Evolutionary conservation across 2,797 vertebrate species (phyloP), one percentile per base, ranked within the genome.

Genomic region (Betta splendens): DNA sequence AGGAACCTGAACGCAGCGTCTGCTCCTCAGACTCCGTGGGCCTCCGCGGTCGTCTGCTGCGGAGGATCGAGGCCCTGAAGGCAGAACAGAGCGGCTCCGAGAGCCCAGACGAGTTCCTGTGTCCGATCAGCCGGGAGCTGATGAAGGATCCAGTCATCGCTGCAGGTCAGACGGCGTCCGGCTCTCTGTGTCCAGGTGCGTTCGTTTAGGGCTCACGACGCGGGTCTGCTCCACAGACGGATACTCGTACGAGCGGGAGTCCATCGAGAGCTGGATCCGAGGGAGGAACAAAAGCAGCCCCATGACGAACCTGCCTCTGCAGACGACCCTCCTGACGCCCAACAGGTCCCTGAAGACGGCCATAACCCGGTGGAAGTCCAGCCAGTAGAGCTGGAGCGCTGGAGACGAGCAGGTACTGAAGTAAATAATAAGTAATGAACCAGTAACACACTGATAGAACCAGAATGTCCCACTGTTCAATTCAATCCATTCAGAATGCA

Each of bases 91-190:
- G 53, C 32, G 72, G 81, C 32, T 79, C 79, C 17, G 81, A 83
- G 16, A 58, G 87, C 69, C 94, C 94, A 4, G 94, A 95, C 71
- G 94, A 96, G 78, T 96, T 95, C 54, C 73, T 96, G 32, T 95
- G 95, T 69, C 94, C 94, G 9, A 94, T 96, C 87, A 94, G 92
- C 43, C 91, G 92, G 73, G 95, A 95, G 67, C 69, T 95, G 39
- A 95, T 95, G 94, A 92, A 84, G 39, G 93, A 97, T 50, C 94
- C 94, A 5, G 93, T 96, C 73, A 95, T 94, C 3, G 94, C 95
- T 65, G 89, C 94, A 92, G 94, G 95, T 96, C 20, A 85, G 61
- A 61, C 9, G 3, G 21, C 3, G 13, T 12, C 9, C 29, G 4
- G 31, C 29, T 49, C 29, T 28, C 42, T 37, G 4, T 18, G 6